Conservation (phyloP, 2,888 invertebrate genomes). For the Netelia virgata region DNA sequence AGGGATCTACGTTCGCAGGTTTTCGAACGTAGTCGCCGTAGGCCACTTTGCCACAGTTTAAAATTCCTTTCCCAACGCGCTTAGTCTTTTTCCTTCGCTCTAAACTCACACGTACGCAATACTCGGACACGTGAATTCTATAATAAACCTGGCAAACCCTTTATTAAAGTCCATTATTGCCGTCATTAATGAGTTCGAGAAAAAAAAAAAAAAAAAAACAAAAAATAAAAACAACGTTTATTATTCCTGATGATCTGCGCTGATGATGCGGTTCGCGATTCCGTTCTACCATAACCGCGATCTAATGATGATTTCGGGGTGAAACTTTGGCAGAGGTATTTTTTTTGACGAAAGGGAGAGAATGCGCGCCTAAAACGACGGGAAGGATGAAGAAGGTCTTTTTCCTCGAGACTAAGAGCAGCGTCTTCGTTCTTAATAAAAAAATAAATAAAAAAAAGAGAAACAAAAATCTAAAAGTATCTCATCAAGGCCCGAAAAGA, state of each 20-base stretch:
- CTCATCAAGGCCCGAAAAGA: too few species aligned
- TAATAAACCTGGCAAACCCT: slow-evolving; percentile 57
- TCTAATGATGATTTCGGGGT: not conserved
- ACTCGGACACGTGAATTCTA: slow-evolving; percentile 26
- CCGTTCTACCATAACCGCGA: not conserved
- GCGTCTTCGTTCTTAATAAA: too few species aligned
- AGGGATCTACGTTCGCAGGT: slow-evolving; percentile 43
- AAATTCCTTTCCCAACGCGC: slow-evolving; percentile 59
- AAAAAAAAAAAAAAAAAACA: not conserved
- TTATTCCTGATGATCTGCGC: slow-evolving; percentile 52
- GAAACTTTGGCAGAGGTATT: not conserved
- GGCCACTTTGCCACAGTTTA: slow-evolving; percentile 56
- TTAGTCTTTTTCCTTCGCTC: not conserved
- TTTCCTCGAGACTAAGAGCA: too few species aligned
- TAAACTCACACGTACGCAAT: slow-evolving; percentile 26
- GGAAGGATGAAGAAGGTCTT: too few species aligned
- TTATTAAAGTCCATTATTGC: slow-evolving; percentile 58
- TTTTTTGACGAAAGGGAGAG: not conserved
- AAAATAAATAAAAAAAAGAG: too few species aligned
- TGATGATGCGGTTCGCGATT: slow-evolving; percentile 26
- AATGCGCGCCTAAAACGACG: too few species aligned
- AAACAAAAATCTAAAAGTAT: not conserved
- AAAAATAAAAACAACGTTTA: slow-evolving; percentile 15
- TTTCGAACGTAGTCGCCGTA: slow-evolving; percentile 34
- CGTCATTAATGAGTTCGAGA: slow-evolving; percentile 61